Percentiles rank a stretch among this genome's conserved stretches.
phyloP scores from a whole-genome alignment of 2,113 vertebrate species.

The Rhabdornis inornatus region DNA sequence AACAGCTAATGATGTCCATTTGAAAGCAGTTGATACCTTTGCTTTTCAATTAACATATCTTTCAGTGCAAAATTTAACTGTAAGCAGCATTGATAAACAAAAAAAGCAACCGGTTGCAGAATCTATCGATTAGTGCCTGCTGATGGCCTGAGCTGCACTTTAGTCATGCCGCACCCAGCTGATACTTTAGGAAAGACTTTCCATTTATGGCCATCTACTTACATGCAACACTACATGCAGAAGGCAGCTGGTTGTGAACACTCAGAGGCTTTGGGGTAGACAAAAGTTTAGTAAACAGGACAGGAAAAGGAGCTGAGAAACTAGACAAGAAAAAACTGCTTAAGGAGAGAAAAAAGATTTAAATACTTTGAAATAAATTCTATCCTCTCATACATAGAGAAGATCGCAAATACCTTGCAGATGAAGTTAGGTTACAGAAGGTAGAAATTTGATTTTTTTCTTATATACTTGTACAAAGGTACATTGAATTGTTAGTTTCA shows the following conservation, averaged over 20 bases:
- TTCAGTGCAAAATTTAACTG: conserved; percentile 40
- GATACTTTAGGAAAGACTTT: conserved; percentile 78
- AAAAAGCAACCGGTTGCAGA: conserved; percentile 59
- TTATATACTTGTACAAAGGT: neutral
- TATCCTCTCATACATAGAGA: neutral
- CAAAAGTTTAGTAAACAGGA: neutral
- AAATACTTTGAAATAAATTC: neutral
- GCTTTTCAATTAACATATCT: neutral
- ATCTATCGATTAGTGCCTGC: conserved; percentile 67
- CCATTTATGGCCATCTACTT: conserved; percentile 86
- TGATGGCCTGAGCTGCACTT: conserved; percentile 74
- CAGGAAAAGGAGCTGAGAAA: neutral
- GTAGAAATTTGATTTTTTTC: neutral
- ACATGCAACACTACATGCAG: conserved; percentile 97
- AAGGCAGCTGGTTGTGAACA: conserved; percentile 80
- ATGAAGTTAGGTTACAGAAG: neutral
- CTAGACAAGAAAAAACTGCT: conserved; percentile 65
- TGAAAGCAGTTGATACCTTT: conserved; percentile 36
- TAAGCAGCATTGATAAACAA: conserved; percentile 43
- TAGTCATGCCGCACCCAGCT: conserved; percentile 85
- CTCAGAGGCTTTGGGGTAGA: conserved; percentile 81
- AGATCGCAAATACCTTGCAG: neutral
- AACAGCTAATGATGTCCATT: neutral
- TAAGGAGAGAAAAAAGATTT: conserved; percentile 4
- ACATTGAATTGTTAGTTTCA: neutral